These are phyloP conservation scores for Salvelinus namaycush DNA, from an alignment of 2,113 vertebrate genomes.

Conservation along the genomic window DNA sequence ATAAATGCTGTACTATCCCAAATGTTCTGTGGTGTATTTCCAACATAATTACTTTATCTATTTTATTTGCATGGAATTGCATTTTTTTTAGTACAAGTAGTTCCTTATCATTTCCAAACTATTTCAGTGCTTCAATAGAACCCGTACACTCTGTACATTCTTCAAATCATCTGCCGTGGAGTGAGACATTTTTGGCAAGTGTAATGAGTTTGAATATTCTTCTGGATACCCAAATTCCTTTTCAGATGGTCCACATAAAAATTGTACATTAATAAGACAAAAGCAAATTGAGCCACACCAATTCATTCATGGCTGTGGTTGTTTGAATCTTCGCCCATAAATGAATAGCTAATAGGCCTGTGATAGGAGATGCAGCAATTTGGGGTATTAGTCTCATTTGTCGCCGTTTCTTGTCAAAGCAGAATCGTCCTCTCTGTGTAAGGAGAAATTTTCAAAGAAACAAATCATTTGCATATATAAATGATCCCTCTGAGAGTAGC, in stretches of 20 bases:
- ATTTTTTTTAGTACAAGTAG: not conserved
- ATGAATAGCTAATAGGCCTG: slow-evolving; percentile 29
- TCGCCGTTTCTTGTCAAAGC: slow-evolving; percentile 37
- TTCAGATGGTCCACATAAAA: slow-evolving; percentile 2
- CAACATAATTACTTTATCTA: not conserved
- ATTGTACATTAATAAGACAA: not conserved
- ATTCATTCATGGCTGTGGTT: slow-evolving; percentile 13
- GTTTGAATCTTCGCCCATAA: slow-evolving; percentile 13
- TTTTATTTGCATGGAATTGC: not conserved
- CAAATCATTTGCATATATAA: slow-evolving; percentile 52
- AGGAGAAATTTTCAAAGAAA: slow-evolving; percentile 43
- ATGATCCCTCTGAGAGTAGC: slow-evolving; percentile 40
- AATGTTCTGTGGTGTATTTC: too few relatives aligned
- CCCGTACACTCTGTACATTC: not conserved
- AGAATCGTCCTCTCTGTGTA: slow-evolving; percentile 32
- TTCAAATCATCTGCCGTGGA: not conserved
- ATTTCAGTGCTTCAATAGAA: too few relatives aligned
- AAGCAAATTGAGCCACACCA: not conserved
- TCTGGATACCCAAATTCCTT: slow-evolving; percentile 2
- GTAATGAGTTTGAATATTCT: not conserved
- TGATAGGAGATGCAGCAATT: slow-evolving; percentile 21
- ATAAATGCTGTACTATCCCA: too few relatives aligned
- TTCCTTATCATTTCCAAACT: not conserved
- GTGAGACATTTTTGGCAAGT: not conserved
- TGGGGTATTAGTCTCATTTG: slow-evolving; percentile 36